phyloP scores from a whole-genome alignment of 2,113 vertebrate species.

The Tetrao urogallus region DNA sequence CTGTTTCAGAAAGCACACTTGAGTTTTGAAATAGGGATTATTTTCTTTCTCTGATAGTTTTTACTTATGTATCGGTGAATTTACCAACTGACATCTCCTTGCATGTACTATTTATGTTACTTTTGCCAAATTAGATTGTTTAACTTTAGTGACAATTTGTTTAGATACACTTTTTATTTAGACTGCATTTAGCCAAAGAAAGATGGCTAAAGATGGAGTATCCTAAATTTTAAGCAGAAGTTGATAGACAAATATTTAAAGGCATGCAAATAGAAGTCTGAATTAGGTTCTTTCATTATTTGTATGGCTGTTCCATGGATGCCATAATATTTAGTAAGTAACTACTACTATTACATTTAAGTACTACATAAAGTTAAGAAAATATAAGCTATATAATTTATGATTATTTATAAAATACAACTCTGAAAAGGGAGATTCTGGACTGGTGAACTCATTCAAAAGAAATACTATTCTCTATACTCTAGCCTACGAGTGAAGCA shows the following conservation, averaged over 20 bases:
- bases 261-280: neutral
- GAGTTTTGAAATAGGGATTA: neutral
- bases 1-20: neutral
- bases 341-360: neutral
- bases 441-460: neutral
- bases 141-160: neutral
- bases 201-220: neutral
- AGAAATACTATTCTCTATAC: neutral
- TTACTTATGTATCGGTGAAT: neutral
- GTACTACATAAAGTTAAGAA: neutral
- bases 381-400: neutral
- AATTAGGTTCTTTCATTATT: neutral
- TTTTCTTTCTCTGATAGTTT: neutral
- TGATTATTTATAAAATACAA: neutral
- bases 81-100: neutral
- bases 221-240: neutral
- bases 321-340: neutral
- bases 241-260: neutral
- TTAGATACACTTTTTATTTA: neutral
- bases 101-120: neutral
- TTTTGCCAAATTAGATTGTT: neutral
- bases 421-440: neutral
- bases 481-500: neutral
- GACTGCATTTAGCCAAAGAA: neutral
- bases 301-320: neutral